A percentile compares a stretch with the other conserved stretches of the same genome.
These are phyloP conservation scores for Paramisgurnus dabryanus DNA, from an alignment of 2,113 vertebrate genomes.

Conservation along the genomic window DNA sequence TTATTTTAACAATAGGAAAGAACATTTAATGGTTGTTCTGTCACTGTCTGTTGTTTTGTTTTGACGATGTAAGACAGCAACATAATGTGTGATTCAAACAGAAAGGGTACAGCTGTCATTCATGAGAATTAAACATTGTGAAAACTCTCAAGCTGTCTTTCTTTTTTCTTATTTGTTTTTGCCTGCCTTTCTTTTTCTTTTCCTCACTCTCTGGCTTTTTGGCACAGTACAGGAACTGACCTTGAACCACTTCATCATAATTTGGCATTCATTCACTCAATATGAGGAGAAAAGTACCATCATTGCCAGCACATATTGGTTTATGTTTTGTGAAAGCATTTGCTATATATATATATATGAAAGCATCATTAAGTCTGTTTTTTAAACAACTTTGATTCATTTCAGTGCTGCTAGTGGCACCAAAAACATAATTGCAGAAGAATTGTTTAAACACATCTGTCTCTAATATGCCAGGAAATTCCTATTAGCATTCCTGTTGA, in stretches of 20 bases:
- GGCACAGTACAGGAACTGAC: not conserved
- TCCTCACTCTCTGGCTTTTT: not conserved
- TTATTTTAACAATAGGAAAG: not conserved
- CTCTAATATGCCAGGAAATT: no score
- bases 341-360: not conserved
- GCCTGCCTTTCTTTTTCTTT: not conserved
- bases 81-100: conserved; percentile 9
- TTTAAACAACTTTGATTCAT: not conserved
- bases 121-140: conserved; percentile 13
- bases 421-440: not conserved
- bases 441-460: no score
- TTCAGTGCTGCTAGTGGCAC: no score
- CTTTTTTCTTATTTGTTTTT: not conserved
- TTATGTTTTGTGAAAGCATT: not conserved
- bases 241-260: not conserved
- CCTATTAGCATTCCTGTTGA: no score
- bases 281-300: not conserved
- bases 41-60: not conserved
- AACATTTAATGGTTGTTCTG: not conserved
- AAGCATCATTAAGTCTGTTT: not conserved
- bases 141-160: not conserved
- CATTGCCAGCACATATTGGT: not conserved
- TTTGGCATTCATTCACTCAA: not conserved
- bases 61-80: conserved; percentile 6
- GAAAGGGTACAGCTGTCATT: conserved; percentile 47